Base-by-base conservation (phyloP, 2,888 invertebrate genomes). In the Spatulosminthurus flaviceps region DNA sequence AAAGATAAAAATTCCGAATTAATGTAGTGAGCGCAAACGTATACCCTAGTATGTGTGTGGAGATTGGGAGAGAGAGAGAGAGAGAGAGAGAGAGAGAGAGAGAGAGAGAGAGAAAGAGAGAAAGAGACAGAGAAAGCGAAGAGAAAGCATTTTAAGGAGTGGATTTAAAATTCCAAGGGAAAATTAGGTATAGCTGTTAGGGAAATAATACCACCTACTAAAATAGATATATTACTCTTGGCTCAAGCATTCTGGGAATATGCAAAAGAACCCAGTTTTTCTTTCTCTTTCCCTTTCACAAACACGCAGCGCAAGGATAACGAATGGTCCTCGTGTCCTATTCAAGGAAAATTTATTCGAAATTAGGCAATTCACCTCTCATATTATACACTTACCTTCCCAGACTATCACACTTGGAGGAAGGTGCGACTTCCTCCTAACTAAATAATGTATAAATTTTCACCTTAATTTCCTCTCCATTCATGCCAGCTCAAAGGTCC, bases 291-390 rank as follows among this genome's bases (percentile, higher is more conserved):
- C n/a, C 19, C 51, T 51, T 51, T 21, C 19, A 66, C 66, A 24
- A 66, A 66, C 26, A 26, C 66, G 16, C n/a, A 66, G 69, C 69
- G 21, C 29, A 34, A 34, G 34, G 29, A 64, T 76, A 76, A 76
- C 66, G 75, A 28, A 76, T 76, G 66, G 66, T 19, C 26, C 11
- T 41, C 9, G 64, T 66, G 41, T 76, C 66, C 22, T 64, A 22
- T 9, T 60, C 42, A 71, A 19, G 28, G 29, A 41, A 29, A 76
- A 76, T 76, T 76, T 67, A 76, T 76, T 66, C 75, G n/a, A 67
- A 76, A 76, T 76, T 76, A 76, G 66, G 66, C 75, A 76, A 76
- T 66, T 41, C 74, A 73, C 74, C 29, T 60, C 61, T 74, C 51
- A 74, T 51, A 74, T 41, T 76, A n/a, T 66, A 26, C 75, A 66